A percentile compares a stretch with the other conserved stretches of the same genome.
These are phyloP conservation scores for Oreochromis grahami DNA, from an alignment of 2,797 vertebrate species.

Conservation along the genomic window DNA sequence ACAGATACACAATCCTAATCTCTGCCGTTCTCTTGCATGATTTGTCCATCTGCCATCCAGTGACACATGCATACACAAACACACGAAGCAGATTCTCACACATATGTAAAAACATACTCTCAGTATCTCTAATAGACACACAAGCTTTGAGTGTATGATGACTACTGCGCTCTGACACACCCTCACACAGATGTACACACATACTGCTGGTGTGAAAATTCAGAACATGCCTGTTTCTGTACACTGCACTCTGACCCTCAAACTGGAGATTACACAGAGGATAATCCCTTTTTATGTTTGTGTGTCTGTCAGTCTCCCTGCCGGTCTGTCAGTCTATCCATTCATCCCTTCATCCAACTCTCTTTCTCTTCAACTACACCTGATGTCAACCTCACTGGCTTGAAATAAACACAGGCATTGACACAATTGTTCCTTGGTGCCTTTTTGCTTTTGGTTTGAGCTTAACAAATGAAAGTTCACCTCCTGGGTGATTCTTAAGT, in stretches of 20 bases:
- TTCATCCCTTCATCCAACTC: slow-evolving; percentile 4
- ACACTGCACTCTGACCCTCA: slow-evolving; percentile 58
- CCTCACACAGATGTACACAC: not conserved
- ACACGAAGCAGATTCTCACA: not conserved
- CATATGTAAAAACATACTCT: not conserved
- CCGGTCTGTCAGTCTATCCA: not conserved
- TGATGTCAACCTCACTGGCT: not conserved
- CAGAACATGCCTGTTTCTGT: slow-evolving; percentile 38
- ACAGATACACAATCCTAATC: slow-evolving; percentile 44
- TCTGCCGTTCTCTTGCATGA: slow-evolving; percentile 44
- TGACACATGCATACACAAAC: not conserved
- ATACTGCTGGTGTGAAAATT: slow-evolving; percentile 53
- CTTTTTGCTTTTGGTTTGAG: not conserved
- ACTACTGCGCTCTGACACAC: not conserved
- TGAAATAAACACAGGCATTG: not conserved
- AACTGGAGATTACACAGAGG: slow-evolving; percentile 66
- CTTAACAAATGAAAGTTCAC: slow-evolving; percentile 18
- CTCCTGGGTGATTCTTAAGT: slow-evolving; percentile 5
- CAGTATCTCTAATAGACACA: not conserved
- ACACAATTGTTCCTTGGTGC: not conserved
- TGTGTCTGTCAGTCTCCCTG: slow-evolving; percentile 24
- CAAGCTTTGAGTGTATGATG: not conserved
- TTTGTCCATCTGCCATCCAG: slow-evolving; percentile 53
- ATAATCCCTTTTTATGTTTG: slow-evolving; percentile 65
- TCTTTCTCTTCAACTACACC: not conserved